Conservation (phyloP, 2,113 vertebrate genomes). For the Bubo scandiacus region DNA sequence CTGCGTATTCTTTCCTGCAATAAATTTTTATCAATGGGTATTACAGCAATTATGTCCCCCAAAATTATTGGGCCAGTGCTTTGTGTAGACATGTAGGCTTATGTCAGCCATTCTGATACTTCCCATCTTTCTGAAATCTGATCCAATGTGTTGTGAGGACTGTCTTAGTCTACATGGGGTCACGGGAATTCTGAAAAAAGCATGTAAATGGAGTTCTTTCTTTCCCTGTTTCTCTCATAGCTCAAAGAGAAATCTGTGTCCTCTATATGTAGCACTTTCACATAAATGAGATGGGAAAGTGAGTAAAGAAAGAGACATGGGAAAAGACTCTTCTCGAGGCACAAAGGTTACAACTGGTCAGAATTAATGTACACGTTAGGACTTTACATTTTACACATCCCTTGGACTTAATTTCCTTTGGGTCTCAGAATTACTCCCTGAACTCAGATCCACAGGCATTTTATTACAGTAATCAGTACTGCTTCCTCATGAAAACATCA, state of each 20-base stretch:
- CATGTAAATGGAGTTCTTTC: neutral
- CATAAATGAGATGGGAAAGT: neutral
- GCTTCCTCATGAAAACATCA: conserved; percentile 18
- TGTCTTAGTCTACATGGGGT: neutral
- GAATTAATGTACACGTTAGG: neutral
- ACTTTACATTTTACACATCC: neutral
- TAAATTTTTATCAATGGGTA: neutral
- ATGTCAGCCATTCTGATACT: neutral
- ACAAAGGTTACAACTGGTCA: neutral
- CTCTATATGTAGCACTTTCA: neutral
- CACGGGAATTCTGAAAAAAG: neutral
- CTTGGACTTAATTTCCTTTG: neutral
- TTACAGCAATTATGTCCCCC: neutral
- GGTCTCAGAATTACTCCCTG: neutral
- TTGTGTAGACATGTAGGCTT: neutral
- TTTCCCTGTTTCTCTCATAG: neutral
- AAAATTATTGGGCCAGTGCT: neutral
- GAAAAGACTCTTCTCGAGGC: neutral
- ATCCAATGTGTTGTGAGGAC: neutral
- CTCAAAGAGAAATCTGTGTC: neutral
- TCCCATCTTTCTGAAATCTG: neutral
- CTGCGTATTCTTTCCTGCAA: neutral
- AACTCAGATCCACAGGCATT: neutral
- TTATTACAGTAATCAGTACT: neutral
- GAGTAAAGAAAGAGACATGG: neutral